Base-by-base conservation (phyloP, 2,113 vertebrate species). In the Sebastes schlegelii region DNA sequence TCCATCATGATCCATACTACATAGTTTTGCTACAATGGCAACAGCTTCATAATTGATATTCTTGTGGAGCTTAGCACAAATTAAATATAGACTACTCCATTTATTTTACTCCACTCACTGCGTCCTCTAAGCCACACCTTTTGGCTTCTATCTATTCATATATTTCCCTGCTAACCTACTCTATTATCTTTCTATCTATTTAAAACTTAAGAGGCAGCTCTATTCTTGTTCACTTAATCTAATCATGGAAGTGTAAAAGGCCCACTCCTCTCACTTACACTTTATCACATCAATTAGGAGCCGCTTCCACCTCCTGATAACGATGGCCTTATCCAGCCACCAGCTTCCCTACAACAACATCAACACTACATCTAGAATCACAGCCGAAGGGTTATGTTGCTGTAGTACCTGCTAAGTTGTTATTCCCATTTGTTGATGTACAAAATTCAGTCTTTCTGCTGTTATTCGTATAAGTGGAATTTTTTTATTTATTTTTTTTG, bases 251-350 rank as follows among this genome's bases (percentile, higher is more conserved):
- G 64, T 76, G 17, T 55, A 48, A 71, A 60, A 52, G 73, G 26
- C 26, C 43, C 4, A 34, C 45, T 82, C 17, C 42, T 14, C 9
- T 78, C 26, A 64, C 34, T 78, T 46, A 21, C 9, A 16, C 54
- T 66, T 61, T 40, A 61, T 78, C 62, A 45, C 55, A 49, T 69
- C 57, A 74, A 48, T 67, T 60, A 66, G 26, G 45, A 52, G 40
- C 12, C 10, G 14, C 55, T 62, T 55, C 46, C 16, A 42, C 46
- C 42, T 68, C 34, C 7, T 48, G 23, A 79, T 63, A 64, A 40
- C 6, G 13, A 19, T 42, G 65, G 8, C 49, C 60, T 74, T 43
- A 26, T 68, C 65, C 65, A 63, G 17, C 26, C 43, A 26, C 4
- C 58, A 49, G 19, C 70, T 26, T 43, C 54, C 17, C 21, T 8